A percentile compares a stretch with the other conserved stretches of the same genome.
Conservation (phyloP, 1,140 invertebrate genomes). For the Pseudomyrmex gracilis region DNA sequence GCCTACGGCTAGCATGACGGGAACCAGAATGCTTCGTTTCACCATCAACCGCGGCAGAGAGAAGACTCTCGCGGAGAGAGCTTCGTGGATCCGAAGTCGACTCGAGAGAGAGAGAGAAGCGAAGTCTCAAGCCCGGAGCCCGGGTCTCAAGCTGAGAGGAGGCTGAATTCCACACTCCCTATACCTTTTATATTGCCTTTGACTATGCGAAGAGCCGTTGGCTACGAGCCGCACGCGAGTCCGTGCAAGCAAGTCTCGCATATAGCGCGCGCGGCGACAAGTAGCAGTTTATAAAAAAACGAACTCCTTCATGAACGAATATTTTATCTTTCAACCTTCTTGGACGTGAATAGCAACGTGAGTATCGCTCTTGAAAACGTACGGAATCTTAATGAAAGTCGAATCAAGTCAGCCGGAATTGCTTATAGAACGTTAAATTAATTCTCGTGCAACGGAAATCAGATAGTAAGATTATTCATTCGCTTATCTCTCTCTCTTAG, state of each 20-base stretch:
- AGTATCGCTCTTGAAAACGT: neutral
- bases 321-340: conserved; percentile 13
- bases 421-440: neutral
- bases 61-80: conserved; percentile 43
- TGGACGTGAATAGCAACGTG: neutral
- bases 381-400: neutral
- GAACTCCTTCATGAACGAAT: neutral
- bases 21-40: conserved; percentile 82
- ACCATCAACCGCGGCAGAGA: conserved; percentile 73
- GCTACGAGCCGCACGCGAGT: conserved; percentile 76
- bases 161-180: conserved; percentile 83
- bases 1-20: conserved; percentile 83
- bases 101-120: conserved; percentile 67
- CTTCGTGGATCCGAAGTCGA: conserved; percentile 74
- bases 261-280: neutral
- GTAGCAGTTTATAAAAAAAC: neutral
- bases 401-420: neutral
- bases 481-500: neutral
- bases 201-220: conserved; percentile 79
- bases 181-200: conserved; percentile 82
- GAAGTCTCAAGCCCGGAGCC: conserved; percentile 62
- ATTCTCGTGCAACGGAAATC: conserved; percentile 12
- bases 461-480: neutral
- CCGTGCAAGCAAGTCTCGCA: conserved; percentile 58
- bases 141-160: conserved; percentile 82